These are phyloP conservation scores for Ophonus ardosiacus DNA, from an alignment of 2,888 invertebrate genomes.

Conservation along the genomic window DNA sequence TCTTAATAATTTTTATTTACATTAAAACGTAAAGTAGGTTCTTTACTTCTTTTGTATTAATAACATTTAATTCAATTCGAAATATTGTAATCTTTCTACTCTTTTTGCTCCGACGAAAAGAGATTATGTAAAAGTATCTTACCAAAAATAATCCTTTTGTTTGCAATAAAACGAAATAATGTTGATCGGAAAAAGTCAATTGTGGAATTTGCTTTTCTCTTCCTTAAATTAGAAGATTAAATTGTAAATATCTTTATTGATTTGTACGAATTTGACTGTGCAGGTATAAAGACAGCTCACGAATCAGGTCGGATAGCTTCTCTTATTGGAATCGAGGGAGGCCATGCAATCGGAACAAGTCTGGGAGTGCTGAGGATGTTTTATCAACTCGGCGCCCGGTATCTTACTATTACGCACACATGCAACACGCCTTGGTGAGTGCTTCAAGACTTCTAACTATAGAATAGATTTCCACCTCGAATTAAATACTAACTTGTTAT, in stretches of 20 bases:
- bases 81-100: too few relatives aligned
- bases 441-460: not conserved
- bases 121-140: not conserved
- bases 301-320: conserved; percentile 86
- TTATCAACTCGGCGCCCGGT: conserved; percentile 89
- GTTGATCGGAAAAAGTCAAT: too few relatives aligned
- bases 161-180: too few relatives aligned
- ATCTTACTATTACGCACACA: conserved; percentile 90
- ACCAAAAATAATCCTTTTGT: not conserved
- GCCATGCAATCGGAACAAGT: conserved; percentile 90
- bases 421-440: conserved; percentile 92
- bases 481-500: too few relatives aligned
- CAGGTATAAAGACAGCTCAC: conserved; percentile 73
- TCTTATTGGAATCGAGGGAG: conserved; percentile 90
- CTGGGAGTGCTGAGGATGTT: conserved; percentile 88
- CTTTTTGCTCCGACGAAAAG: not conserved
- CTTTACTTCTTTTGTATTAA: too few relatives aligned
- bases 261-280: not conserved
- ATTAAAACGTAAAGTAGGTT: too few relatives aligned
- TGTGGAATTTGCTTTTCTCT: not conserved
- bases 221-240: not conserved
- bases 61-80: too few relatives aligned
- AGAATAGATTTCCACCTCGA: too few relatives aligned
- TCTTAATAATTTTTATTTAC: too few relatives aligned
- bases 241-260: conserved; percentile 1